phyloP scores from a whole-genome alignment of 2,797 vertebrate species.

The Perdix hodgsoniae region DNA sequence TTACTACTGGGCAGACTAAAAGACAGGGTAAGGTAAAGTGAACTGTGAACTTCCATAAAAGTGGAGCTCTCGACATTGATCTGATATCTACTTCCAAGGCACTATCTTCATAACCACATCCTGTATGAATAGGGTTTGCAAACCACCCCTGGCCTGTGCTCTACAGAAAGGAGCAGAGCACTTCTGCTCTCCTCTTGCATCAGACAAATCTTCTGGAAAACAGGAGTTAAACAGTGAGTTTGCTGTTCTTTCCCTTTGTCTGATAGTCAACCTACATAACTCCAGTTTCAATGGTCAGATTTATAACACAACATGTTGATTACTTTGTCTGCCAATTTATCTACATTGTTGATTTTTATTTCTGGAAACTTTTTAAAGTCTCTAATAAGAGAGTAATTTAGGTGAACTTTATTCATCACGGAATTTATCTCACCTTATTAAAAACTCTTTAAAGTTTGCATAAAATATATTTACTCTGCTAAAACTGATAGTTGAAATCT shows the following conservation, averaged over 20 bases:
- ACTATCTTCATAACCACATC: not conserved
- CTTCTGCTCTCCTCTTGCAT: not conserved
- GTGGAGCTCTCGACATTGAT: not conserved
- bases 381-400: not conserved
- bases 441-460: not conserved
- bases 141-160: not conserved
- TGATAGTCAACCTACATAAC: not conserved
- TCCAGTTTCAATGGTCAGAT: not conserved
- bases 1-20: not conserved
- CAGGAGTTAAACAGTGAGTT: not conserved
- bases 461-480: not conserved
- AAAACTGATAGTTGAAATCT: not conserved
- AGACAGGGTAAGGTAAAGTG: not conserved
- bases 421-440: not conserved
- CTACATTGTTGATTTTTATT: not conserved
- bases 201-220: not conserved
- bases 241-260: not conserved
- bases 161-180: not conserved
- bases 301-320: not conserved
- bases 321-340: not conserved
- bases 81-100: not conserved
- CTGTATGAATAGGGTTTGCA: not conserved
- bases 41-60: not conserved
- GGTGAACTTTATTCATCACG: not conserved
- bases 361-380: not conserved